These are phyloP conservation scores for Philaenus spumarius DNA, from an alignment of 1,140 invertebrate species.

Conservation along the genomic window DNA sequence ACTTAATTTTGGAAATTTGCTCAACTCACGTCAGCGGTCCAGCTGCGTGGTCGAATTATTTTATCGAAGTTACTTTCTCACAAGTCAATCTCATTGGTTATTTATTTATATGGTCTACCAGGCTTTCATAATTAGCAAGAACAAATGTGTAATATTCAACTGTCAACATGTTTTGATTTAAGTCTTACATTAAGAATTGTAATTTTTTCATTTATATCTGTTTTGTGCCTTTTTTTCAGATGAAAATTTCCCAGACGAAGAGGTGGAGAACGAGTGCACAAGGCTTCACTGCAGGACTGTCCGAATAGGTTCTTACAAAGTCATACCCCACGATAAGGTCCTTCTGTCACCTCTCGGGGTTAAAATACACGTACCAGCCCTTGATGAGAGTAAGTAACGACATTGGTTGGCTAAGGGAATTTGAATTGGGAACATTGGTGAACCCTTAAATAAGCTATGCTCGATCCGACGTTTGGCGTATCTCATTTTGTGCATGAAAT, in stretches of 20 bases:
- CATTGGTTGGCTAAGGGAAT: too few species aligned
- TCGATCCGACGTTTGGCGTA: too few species aligned
- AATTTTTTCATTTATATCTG: not conserved
- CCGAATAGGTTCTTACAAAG: constrained; percentile 71
- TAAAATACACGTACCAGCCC: constrained; percentile 56
- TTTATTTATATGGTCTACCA: too few species aligned
- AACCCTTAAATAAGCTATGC: too few species aligned
- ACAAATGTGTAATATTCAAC: constrained; percentile 38
- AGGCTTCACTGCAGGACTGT: constrained; percentile 61
- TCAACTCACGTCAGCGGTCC: too few species aligned
- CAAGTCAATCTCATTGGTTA: too few species aligned
- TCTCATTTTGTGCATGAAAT: too few species aligned
- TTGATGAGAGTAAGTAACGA: constrained; percentile 45
- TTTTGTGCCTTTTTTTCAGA: constrained; percentile 30
- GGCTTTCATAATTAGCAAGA: not conserved
- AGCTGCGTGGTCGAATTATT: too few species aligned
- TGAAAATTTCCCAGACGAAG: constrained; percentile 32
- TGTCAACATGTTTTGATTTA: not conserved
- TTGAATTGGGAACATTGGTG: too few species aligned
- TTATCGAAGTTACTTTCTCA: too few species aligned
- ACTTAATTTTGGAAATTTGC: too few species aligned
- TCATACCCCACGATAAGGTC: constrained; percentile 57
- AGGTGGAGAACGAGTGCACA: constrained; percentile 37
- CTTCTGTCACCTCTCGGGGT: constrained; percentile 56
- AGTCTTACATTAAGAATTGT: not conserved